Conservation (phyloP, 2,113 vertebrate genomes). For the Calyptommatus sinebrachiatus region DNA sequence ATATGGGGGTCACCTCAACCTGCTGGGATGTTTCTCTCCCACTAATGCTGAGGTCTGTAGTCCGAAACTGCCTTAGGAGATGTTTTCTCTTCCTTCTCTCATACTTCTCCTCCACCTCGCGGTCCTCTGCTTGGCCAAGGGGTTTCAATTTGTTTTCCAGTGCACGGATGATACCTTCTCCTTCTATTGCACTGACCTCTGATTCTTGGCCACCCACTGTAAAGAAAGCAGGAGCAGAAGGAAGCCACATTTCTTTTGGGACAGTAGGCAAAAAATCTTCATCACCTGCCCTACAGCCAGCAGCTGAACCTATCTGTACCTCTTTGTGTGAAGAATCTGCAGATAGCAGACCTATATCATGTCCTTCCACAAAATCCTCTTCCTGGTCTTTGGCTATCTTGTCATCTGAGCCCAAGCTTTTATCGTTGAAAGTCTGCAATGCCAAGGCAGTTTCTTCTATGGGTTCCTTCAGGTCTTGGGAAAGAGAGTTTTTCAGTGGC, state of each 20-base stretch:
- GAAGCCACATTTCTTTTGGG: neutral
- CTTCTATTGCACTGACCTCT: slow-evolving; percentile 26
- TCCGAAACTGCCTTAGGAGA: slow-evolving; percentile 7
- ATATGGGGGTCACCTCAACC: neutral
- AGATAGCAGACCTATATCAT: fast-evolving
- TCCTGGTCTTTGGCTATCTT: slow-evolving; percentile 3
- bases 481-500: slow-evolving; percentile 25
- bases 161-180: neutral
- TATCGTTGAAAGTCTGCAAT: neutral
- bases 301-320: slow-evolving; percentile 1
- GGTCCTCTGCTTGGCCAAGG: neutral
- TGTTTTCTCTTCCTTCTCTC: slow-evolving; percentile 20
- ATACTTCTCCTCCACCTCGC: neutral
- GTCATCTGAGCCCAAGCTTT: neutral
- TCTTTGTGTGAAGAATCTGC: neutral
- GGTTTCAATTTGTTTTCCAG: slow-evolving; percentile 13
- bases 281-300: slow-evolving; percentile 11
- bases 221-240: slow-evolving; percentile 24
- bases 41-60: neutral
- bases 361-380: neutral
- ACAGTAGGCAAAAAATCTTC: neutral
- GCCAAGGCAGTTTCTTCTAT: neutral
- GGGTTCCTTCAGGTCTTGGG: neutral
- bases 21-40: neutral
- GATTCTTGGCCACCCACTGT: neutral